phyloP scores from a whole-genome alignment of 1,140 invertebrate genomes.

The Archivesica marissinica region DNA sequence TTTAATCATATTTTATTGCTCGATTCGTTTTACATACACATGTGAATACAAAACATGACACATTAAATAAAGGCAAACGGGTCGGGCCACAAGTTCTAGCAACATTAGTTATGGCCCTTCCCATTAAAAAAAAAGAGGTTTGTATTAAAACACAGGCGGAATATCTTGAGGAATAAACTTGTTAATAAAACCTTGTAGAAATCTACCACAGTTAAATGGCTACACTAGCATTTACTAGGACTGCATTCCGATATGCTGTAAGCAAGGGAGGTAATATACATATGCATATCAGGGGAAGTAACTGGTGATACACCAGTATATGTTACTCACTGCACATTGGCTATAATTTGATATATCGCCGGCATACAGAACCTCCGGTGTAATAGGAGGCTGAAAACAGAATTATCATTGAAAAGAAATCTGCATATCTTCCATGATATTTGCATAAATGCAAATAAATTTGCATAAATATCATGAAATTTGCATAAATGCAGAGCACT shows the following conservation, averaged over 20 bases:
- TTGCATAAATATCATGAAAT: too few species aligned
- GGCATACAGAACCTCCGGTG: constrained; percentile 94
- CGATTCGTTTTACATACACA: too few species aligned
- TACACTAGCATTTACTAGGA: constrained; percentile 33
- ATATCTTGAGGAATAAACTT: too few species aligned
- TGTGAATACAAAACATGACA: too few species aligned
- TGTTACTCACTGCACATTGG: constrained; percentile 90
- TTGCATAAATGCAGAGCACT: too few species aligned
- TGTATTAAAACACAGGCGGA: too few species aligned
- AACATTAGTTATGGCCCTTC: too few species aligned
- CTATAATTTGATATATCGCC: constrained; percentile 98
- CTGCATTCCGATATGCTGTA: constrained; percentile 16
- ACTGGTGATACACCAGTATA: background rate
- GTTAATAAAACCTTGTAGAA: background rate
- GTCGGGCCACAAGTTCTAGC: too few species aligned
- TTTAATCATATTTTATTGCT: too few species aligned
- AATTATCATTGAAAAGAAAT: background rate
- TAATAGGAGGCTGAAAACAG: constrained; percentile 91
- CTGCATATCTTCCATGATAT: background rate
- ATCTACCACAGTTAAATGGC: constrained; percentile 22
- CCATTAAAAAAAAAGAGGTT: too few species aligned
- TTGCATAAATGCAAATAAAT: background rate
- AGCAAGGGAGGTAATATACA: constrained; percentile 44
- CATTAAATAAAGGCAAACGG: too few species aligned
- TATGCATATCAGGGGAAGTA: constrained; percentile 48